Evolutionary conservation across 2,113 vertebrate species (phyloP).

Genomic region (Bucco capensis): DNA sequence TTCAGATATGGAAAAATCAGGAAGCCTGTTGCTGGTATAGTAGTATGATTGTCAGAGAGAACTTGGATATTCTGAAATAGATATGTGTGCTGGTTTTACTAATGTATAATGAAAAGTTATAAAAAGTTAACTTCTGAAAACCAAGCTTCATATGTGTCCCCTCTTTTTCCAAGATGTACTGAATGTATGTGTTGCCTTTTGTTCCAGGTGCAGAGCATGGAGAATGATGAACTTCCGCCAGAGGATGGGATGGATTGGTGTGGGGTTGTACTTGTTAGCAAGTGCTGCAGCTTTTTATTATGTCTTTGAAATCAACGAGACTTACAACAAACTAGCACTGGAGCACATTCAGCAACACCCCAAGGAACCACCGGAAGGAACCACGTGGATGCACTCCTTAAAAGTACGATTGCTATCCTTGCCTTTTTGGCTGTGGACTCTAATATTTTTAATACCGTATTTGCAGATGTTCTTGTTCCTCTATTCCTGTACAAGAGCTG

Average conservation of each 20-base stretch:
- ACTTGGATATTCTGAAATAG: not conserved
- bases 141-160: not conserved
- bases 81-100: not conserved
- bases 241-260: slow-evolving; percentile 95
- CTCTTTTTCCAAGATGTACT: not conserved
- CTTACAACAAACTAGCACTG: slow-evolving; percentile 86
- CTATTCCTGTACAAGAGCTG: slow-evolving; percentile 94
- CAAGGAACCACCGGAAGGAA: slow-evolving; percentile 72
- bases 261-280: slow-evolving; percentile 86
- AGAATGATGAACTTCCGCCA: slow-evolving; percentile 99
- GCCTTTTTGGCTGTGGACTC: slow-evolving; percentile 90
- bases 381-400: slow-evolving; percentile 75
- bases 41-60: not conserved
- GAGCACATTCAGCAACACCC: slow-evolving; percentile 82
- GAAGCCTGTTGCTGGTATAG: not conserved
- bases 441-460: slow-evolving; percentile 90
- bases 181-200: not conserved
- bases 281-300: slow-evolving; percentile 88
- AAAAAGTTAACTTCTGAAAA: not conserved
- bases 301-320: slow-evolving; percentile 91
- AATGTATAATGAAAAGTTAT: not conserved
- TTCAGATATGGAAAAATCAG: not conserved
- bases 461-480: slow-evolving; percentile 97
- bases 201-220: slow-evolving; percentile 87
- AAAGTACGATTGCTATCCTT: slow-evolving; percentile 82